phyloP scores from a whole-genome alignment of 2,888 invertebrate species.

The Aphodius granarius region DNA sequence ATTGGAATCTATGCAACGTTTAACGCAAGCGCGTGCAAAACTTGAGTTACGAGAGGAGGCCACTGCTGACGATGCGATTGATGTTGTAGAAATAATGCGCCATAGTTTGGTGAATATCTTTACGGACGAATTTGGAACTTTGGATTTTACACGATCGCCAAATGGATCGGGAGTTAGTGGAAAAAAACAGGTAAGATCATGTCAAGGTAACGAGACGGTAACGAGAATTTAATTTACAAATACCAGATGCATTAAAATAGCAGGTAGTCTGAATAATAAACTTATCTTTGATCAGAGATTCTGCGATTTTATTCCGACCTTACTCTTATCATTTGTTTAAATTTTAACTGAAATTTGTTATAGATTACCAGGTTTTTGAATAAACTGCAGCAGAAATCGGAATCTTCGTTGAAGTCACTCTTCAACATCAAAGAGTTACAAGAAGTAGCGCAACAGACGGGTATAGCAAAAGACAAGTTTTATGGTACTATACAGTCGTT shows the following conservation, averaged over 20 bases:
- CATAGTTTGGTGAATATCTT: constrained; percentile 78
- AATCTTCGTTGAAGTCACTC: constrained; percentile 57
- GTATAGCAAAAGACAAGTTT: constrained; percentile 67
- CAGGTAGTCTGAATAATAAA: too few relatives aligned
- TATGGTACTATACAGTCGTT: constrained; percentile 73
- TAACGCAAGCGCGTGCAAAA: constrained; percentile 87
- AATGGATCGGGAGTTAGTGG: constrained; percentile 75
- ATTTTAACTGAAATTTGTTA: constrained; percentile 36
- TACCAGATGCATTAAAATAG: too few relatives aligned
- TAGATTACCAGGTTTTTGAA: constrained; percentile 74
- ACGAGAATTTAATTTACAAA: too few relatives aligned
- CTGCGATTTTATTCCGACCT: too few relatives aligned
- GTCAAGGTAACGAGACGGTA: too few relatives aligned
- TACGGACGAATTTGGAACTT: constrained; percentile 69
- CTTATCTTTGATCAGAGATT: too few relatives aligned
- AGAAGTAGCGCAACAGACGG: constrained; percentile 68
- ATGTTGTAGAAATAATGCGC: constrained; percentile 83
- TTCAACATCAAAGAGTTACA: constrained; percentile 79
- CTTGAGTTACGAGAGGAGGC: constrained; percentile 82
- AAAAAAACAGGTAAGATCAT: constrained; percentile 56
- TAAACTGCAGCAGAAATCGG: constrained; percentile 66
- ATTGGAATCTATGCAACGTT: constrained; percentile 82
- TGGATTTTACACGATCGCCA: constrained; percentile 67
- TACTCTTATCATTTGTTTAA: too few relatives aligned
- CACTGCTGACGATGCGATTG: constrained; percentile 77